Conservation (phyloP, 1,140 invertebrate genomes). For the Metaphire vulgaris region DNA sequence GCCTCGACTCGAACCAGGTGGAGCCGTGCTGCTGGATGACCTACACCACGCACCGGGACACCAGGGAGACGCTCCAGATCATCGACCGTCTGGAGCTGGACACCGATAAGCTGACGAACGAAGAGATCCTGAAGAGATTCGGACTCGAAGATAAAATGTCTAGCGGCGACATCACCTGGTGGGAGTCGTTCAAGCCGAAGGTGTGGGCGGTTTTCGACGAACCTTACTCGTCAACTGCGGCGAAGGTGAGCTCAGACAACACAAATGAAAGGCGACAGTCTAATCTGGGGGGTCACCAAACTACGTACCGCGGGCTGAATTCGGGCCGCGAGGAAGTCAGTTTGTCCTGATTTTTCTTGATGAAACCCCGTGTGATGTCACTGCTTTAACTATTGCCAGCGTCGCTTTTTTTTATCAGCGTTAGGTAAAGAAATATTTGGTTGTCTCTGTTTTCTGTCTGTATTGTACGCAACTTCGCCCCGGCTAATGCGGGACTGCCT, state of each 20-base stretch:
- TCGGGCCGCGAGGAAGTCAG: too few relatives aligned
- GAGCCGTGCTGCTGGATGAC: slow-evolving; percentile 98
- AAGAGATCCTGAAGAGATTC: slow-evolving; percentile 30
- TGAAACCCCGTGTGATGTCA: too few relatives aligned
- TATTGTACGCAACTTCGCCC: too few relatives aligned
- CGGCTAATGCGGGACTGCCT: too few relatives aligned
- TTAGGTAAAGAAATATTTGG: too few relatives aligned
- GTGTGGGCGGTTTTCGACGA: slow-evolving; percentile 58
- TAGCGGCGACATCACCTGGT: slow-evolving; percentile 21
- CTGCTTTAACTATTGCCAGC: too few relatives aligned
- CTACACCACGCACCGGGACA: slow-evolving; percentile 93
- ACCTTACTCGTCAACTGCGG: slow-evolving; percentile 32
- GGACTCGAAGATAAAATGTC: slow-evolving; percentile 25
- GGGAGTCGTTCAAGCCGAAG: slow-evolving; percentile 26
- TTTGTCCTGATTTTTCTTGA: too few relatives aligned
- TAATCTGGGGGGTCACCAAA: too few relatives aligned
- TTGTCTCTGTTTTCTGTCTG: too few relatives aligned
- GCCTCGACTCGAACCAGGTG: slow-evolving; percentile 58
- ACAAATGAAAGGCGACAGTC: too few relatives aligned
- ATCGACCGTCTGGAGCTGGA: slow-evolving; percentile 32
- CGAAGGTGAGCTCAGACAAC: slow-evolving; percentile 41
- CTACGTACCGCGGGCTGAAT: too few relatives aligned
- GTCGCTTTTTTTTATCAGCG: too few relatives aligned
- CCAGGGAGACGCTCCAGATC: slow-evolving; percentile 47
- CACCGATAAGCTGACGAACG: slow-evolving; percentile 26